Evolutionary conservation across 2,113 vertebrate genomes (phyloP).

Genomic region (Xyliphius kryptos): DNA sequence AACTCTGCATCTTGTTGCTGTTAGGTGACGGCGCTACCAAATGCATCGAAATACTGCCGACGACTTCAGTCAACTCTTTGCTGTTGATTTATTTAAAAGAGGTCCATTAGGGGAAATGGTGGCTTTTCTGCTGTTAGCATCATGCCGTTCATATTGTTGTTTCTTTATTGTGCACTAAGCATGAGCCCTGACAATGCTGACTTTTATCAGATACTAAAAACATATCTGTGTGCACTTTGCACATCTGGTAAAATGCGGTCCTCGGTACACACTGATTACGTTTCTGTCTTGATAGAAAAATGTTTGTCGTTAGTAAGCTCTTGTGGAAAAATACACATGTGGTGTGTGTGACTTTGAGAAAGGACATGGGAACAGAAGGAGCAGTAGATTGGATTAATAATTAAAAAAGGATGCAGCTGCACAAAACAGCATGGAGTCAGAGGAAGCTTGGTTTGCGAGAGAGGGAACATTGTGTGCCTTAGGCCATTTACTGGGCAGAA

Average conservation of each 20-base stretch:
- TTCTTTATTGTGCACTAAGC: too few relatives aligned
- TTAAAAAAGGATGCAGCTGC: slow-evolving; percentile 11
- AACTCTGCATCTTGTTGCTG: too few relatives aligned
- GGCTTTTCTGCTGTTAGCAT: too few relatives aligned
- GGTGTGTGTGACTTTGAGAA: slow-evolving; percentile 18
- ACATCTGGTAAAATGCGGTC: slow-evolving; percentile 2
- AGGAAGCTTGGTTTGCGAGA: neutral
- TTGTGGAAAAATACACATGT: neutral
- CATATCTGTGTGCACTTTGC: too few relatives aligned
- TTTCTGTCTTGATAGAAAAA: slow-evolving; percentile 9
- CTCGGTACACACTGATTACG: neutral
- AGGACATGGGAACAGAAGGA: slow-evolving; percentile 12
- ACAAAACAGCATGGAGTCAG: slow-evolving; percentile 10
- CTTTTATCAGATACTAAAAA: too few relatives aligned
- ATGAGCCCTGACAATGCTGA: too few relatives aligned
- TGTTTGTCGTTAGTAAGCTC: neutral
- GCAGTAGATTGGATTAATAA: slow-evolving; percentile 23
- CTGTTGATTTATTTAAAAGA: too few relatives aligned
- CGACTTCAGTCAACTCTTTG: too few relatives aligned
- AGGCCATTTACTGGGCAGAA: neutral
- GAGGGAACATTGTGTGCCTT: neutral
- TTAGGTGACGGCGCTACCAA: too few relatives aligned
- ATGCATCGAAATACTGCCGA: too few relatives aligned
- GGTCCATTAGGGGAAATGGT: too few relatives aligned
- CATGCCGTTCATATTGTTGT: too few relatives aligned